phyloP scores from a whole-genome alignment of 2,888 invertebrate species.

The Alcis repandata region DNA sequence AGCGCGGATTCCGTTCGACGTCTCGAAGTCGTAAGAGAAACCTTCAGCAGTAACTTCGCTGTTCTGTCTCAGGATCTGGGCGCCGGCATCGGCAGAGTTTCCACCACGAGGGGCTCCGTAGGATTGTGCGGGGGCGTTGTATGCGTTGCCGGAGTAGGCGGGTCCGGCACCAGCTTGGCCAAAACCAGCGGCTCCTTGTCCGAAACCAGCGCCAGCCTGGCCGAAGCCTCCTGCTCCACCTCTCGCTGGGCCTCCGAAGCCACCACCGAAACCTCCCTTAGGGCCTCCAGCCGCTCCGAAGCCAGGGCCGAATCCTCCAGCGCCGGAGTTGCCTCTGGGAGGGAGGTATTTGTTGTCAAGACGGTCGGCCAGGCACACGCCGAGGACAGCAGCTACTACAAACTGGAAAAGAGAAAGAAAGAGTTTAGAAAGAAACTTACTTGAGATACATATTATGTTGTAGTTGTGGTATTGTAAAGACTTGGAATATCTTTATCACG shows the following conservation, averaged over 20 bases:
- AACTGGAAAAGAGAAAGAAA: slow-evolving; percentile 61
- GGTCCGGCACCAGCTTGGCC: slow-evolving; percentile 35
- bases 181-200: slow-evolving; percentile 35
- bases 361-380: slow-evolving; percentile 79
- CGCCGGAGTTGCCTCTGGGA: slow-evolving; percentile 77
- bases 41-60: slow-evolving; percentile 80
- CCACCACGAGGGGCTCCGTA: slow-evolving; percentile 52
- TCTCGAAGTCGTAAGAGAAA: slow-evolving; percentile 81
- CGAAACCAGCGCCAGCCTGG: slow-evolving; percentile 37
- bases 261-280: slow-evolving; percentile 50
- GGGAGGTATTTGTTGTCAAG: slow-evolving; percentile 83
- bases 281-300: slow-evolving; percentile 51
- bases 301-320: slow-evolving; percentile 70
- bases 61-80: slow-evolving; percentile 76
- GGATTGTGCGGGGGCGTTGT: slow-evolving; percentile 57
- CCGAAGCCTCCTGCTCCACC: slow-evolving; percentile 44
- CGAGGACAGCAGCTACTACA: slow-evolving; percentile 77
- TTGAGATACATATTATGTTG: too few relatives aligned
- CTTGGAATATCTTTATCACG: too few relatives aligned
- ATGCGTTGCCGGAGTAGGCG: slow-evolving; percentile 53
- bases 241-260: slow-evolving; percentile 49
- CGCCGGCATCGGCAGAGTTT: slow-evolving; percentile 70
- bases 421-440: background rate
- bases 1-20: slow-evolving; percentile 82
- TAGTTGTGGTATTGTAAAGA: background rate